These are phyloP conservation scores for Sipha maydis DNA, from an alignment of 2,888 invertebrate genomes.

Conservation along the genomic window DNA sequence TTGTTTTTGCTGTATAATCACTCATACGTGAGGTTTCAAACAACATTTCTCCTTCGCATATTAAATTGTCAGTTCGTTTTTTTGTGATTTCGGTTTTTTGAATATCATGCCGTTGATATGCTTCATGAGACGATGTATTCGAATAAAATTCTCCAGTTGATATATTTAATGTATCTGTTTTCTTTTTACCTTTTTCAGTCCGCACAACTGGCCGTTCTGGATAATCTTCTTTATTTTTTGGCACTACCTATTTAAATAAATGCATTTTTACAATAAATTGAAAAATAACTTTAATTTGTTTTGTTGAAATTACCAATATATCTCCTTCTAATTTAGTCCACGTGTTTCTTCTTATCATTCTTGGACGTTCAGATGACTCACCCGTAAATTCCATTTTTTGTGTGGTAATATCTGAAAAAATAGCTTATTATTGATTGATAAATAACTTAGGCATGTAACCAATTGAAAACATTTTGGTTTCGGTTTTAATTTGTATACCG, in stretches of 20 bases:
- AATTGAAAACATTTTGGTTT: too few species aligned
- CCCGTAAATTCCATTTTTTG: conserved; percentile 77
- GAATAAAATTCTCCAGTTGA: conserved; percentile 65
- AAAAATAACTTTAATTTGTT: conserved; percentile 66
- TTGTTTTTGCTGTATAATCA: conserved; percentile 74
- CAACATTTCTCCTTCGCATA: conserved; percentile 70
- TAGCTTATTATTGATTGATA: neutral
- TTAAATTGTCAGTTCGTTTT: conserved; percentile 65
- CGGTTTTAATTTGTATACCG: too few species aligned
- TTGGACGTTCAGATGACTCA: conserved; percentile 75
- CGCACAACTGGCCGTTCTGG: conserved; percentile 65
- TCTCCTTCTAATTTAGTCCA: conserved; percentile 83
- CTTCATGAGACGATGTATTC: conserved; percentile 65
- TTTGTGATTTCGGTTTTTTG: conserved; percentile 65
- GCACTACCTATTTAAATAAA: conserved; percentile 63
- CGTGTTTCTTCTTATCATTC: conserved; percentile 77
- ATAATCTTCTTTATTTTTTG: conserved; percentile 65
- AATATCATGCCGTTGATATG: conserved; percentile 65
- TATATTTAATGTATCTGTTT: conserved; percentile 65
- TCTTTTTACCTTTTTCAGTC: conserved; percentile 65
- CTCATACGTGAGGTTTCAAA: conserved; percentile 75
- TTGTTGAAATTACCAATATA: conserved; percentile 74
- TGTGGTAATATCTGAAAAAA: conserved; percentile 76
- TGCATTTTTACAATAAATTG: neutral
- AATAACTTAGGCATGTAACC: too few species aligned